Percentiles rank a stretch among this genome's conserved stretches.
Conservation (phyloP, 2,113 vertebrate species). For the Pycnonotus jocosus region DNA sequence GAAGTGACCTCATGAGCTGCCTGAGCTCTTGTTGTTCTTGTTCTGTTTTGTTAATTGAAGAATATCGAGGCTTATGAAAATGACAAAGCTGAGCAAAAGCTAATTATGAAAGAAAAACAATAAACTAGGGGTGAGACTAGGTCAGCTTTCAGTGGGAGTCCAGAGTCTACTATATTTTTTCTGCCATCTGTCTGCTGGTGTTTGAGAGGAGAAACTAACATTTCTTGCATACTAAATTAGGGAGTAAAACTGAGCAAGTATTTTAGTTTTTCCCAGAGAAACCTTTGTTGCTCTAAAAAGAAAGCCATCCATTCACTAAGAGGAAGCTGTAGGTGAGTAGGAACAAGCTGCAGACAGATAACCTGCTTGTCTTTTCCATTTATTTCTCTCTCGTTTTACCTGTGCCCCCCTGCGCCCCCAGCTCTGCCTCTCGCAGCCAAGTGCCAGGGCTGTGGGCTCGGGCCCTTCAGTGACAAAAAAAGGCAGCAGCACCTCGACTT, state of each 20-base stretch:
- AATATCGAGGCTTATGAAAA: constrained; percentile 75
- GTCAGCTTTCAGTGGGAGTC: constrained; percentile 50
- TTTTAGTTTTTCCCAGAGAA: background rate
- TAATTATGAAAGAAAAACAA: constrained; percentile 78
- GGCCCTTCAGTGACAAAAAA: fast-evolving
- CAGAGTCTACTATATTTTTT: constrained; percentile 15
- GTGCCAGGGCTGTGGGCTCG: fast-evolving
- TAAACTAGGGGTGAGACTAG: constrained; percentile 61
- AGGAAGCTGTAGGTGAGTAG: background rate
- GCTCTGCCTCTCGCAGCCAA: background rate
- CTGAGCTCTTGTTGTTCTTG: constrained; percentile 81
- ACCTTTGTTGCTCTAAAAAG: background rate
- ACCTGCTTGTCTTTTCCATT: background rate
- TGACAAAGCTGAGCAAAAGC: constrained; percentile 78
- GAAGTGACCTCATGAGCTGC: constrained; percentile 87
- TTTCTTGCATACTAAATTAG: background rate
- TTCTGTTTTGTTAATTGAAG: constrained; percentile 76
- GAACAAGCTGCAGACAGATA: background rate
- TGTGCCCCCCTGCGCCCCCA: background rate
- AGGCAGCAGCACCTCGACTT: background rate
- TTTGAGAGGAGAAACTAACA: constrained; percentile 20
- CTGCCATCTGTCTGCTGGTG: constrained; percentile 21
- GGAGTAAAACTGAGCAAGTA: background rate
- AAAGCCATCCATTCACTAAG: background rate
- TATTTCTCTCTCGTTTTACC: background rate